Evolutionary conservation across 2,797 vertebrate genomes (phyloP).

Genomic region (Etheostoma nigrum): DNA sequence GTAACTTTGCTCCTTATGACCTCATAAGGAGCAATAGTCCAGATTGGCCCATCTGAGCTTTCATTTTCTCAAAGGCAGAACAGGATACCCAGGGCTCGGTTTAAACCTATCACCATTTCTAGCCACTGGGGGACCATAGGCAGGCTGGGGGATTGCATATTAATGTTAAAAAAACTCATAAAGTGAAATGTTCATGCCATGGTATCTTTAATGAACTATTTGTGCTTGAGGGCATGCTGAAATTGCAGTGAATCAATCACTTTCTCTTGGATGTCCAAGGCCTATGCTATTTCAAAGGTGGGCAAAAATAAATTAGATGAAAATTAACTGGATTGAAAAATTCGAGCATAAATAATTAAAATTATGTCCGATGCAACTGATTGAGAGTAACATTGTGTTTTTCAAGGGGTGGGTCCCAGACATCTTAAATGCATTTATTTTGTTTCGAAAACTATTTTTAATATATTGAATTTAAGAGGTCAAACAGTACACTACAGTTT

Average conservation of each 20-base stretch:
- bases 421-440: background rate
- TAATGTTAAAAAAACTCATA: too few species aligned
- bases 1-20: too few species aligned
- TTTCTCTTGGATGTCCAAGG: background rate
- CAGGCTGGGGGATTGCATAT: too few species aligned
- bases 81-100: too few species aligned
- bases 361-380: background rate
- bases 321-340: conserved; percentile 22
- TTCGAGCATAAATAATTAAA: conserved; percentile 16
- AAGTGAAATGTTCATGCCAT: too few species aligned
- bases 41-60: too few species aligned
- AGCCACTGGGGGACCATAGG: too few species aligned
- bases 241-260: background rate
- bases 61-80: too few species aligned
- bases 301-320: conserved; percentile 13
- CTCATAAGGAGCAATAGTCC: too few species aligned
- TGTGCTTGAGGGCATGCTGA: background rate
- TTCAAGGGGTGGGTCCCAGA: background rate
- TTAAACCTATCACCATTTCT: too few species aligned
- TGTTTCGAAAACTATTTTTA: background rate
- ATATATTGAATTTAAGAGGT: background rate
- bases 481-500: background rate
- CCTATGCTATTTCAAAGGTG: background rate
- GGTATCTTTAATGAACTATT: background rate
- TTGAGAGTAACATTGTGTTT: background rate